Evolutionary conservation across 64 coral and sea anemone species (phyloP), one percentile per base, ranked within the genome.

Genomic region (Montipora sp.): DNA sequence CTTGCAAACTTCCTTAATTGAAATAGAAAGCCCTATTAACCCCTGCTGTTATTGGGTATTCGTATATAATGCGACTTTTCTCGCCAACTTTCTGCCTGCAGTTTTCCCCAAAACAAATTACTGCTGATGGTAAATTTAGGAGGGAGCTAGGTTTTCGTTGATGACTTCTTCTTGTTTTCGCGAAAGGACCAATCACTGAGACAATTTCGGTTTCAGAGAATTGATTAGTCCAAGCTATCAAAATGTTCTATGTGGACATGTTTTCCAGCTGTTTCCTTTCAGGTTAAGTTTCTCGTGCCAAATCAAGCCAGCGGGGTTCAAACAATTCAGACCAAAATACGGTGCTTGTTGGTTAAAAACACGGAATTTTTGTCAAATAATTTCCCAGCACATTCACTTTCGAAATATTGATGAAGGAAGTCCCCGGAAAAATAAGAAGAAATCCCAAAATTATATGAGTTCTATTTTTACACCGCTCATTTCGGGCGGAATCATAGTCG

Each of bases 51-150:
- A 85, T 72, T 85, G 82, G 82, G 8, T 72, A 65, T 2, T 10
- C 12, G 1, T 68, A 84, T 45, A 69, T 84, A 7, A 7, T 23
- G 14, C 13, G 44, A 84, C 46, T 71, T 48, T 50, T 20, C 80
- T 85, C 45, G 44, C 18, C 7, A 57, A 5, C 19, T 49, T 48
- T 71, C 71, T 21, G 1, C 47, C n/a, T 72, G 66, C 70, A 61
- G 18, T 85, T 48, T 71, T 27, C 82, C 19, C 59, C 63, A 72
- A 71, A 85, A 85, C 65, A 85, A 84, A 71, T 85, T 85, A 72
- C 71, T 48, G 49, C 44, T 72, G 18, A 72, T 72, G 18, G 46
- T 63, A 12, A 71, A 85, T 71, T 85, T 85, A 8, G 82, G 16
- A 48, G n/a, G 47, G 45, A 63, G 51, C 21, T 51, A 1, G 8